phyloP scores from a whole-genome alignment of 2,888 invertebrate genomes.

The Xiphydria camelus region DNA sequence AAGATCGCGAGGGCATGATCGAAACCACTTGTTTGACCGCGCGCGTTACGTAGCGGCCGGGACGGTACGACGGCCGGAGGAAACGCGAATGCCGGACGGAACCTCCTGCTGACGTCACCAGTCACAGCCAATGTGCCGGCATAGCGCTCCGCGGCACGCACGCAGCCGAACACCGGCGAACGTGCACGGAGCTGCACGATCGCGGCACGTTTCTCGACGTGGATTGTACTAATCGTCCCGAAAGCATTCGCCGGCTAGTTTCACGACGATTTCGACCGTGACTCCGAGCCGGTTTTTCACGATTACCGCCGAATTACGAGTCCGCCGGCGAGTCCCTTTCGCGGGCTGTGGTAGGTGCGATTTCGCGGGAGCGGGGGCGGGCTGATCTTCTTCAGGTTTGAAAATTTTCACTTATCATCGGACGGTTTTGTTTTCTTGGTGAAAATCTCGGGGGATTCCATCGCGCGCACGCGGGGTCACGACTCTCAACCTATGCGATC shows the following conservation, averaged over 20 bases:
- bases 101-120: constrained; percentile 34
- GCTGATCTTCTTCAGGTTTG: too few relatives aligned
- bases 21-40: not conserved
- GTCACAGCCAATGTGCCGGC: constrained; percentile 27
- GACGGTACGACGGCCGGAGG: not conserved
- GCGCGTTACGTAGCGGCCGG: not conserved
- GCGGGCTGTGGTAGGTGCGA: too few relatives aligned
- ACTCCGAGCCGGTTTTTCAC: not conserved
- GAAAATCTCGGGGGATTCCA: too few relatives aligned
- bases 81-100: constrained; percentile 29
- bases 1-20: too few relatives aligned
- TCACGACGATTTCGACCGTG: too few relatives aligned
- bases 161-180: constrained; percentile 26
- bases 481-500: too few relatives aligned
- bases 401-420: too few relatives aligned
- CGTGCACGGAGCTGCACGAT: constrained; percentile 28
- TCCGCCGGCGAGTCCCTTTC: too few relatives aligned
- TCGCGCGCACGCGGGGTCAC: too few relatives aligned
- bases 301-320: too few relatives aligned
- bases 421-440: too few relatives aligned
- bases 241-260: constrained; percentile 32
- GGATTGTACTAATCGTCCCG: constrained; percentile 31
- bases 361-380: too few relatives aligned
- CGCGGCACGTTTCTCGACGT: constrained; percentile 23
- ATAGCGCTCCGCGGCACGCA: constrained; percentile 23